Percentiles rank a stretch among this genome's conserved stretches.
Evolutionary conservation across 2,797 vertebrate species (phyloP).

Genomic region (Ciconia nigra): DNA sequence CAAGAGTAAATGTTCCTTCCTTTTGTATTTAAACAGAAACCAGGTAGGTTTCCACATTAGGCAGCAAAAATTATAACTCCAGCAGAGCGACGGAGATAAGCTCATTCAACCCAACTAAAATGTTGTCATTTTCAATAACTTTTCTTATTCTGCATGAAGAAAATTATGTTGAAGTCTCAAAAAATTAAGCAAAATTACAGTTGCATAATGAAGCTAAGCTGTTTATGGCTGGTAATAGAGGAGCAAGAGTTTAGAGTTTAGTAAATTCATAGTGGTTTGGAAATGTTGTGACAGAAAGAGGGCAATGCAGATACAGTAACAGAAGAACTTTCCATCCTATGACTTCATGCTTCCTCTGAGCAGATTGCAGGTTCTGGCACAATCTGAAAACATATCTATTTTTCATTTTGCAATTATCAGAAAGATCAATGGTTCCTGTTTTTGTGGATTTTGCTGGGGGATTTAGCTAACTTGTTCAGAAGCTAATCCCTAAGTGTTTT

Average conservation of each 20-base stretch:
- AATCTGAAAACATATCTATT: constrained; percentile 2
- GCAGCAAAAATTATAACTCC: background rate
- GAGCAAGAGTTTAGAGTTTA: constrained; percentile 1
- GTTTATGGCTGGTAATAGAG: constrained; percentile 15
- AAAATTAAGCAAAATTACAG: constrained; percentile 1
- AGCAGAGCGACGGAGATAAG: constrained; percentile 4
- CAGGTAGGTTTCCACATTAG: constrained; percentile 30
- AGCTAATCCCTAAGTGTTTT: background rate
- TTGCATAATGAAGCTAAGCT: constrained; percentile 32
- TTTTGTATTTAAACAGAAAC: constrained; percentile 20
- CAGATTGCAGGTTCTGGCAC: constrained; percentile 35
- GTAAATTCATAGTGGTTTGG: background rate
- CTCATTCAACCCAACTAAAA: constrained; percentile 40
- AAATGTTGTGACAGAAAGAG: constrained; percentile 61
- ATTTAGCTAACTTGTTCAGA: background rate
- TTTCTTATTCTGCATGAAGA: background rate
- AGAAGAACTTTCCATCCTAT: constrained; percentile 5
- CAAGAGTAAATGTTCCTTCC: background rate
- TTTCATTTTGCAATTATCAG: constrained; percentile 22
- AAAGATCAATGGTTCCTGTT: background rate
- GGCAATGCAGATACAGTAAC: constrained; percentile 45
- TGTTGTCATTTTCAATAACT: constrained; percentile 28
- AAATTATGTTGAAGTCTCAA: constrained; percentile 35
- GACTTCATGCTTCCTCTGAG: constrained; percentile 1
- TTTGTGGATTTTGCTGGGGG: background rate